Percentiles rank a stretch among this genome's conserved stretches.
phyloP scores from a whole-genome alignment of 2,113 vertebrate genomes.

The Halcyon malimbica region DNA sequence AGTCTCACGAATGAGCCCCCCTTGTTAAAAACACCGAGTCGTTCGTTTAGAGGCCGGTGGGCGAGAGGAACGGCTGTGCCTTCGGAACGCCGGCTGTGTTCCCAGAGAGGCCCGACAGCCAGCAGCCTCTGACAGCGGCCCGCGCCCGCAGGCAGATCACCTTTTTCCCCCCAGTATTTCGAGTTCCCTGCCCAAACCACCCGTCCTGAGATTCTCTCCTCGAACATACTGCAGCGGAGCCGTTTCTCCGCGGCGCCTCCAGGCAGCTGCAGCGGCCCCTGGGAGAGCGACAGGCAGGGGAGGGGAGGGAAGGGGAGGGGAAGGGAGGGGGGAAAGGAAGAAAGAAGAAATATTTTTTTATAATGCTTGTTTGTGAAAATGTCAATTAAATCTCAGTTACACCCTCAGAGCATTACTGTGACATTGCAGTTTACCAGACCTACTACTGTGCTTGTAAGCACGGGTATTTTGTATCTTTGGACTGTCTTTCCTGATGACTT shows the following conservation, averaged over 20 bases:
- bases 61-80: neutral
- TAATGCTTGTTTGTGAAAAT: neutral
- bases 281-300: too few relatives aligned
- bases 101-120: neutral
- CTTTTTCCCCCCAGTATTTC: neutral
- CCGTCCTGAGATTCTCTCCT: neutral
- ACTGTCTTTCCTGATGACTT: neutral
- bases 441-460: neutral
- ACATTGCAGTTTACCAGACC: neutral
- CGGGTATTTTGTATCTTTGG: neutral
- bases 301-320: neutral
- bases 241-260: neutral
- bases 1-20: rapidly evolving
- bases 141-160: neutral
- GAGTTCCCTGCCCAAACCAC: neutral
- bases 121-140: too few relatives aligned
- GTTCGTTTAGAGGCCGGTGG: neutral
- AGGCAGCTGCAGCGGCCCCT: neutral
- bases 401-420: neutral
- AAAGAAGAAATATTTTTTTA: neutral
- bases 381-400: neutral
- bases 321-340: too few relatives aligned
- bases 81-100: neutral
- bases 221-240: too few relatives aligned
- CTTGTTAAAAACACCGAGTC: too few relatives aligned